Percentiles rank a stretch among this genome's conserved stretches.
These are phyloP conservation scores for Mythimna vitellina DNA, from an alignment of 2,888 invertebrate genomes.

Conservation along the genomic window DNA sequence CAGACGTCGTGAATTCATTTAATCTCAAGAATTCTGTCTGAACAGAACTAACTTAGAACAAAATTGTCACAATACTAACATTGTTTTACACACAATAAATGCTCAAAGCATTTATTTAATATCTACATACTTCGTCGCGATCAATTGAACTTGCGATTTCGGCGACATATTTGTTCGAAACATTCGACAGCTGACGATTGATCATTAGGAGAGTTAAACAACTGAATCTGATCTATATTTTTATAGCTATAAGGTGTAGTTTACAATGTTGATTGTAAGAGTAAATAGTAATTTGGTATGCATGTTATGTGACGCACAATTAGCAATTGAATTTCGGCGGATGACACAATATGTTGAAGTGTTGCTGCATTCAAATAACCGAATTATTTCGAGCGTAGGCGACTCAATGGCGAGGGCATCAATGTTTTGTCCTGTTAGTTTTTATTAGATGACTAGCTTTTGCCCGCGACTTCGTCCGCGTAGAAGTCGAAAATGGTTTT, in stretches of 20 bases:
- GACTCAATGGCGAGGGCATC: slow-evolving; percentile 9
- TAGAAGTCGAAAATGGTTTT: no score
- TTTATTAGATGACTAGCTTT: no score
- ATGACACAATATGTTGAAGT: slow-evolving; percentile 47
- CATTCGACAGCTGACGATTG: slow-evolving; percentile 27
- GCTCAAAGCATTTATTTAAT: slow-evolving; percentile 25
- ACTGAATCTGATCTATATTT: slow-evolving; percentile 4
- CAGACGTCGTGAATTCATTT: background rate
- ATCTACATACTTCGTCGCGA: slow-evolving; percentile 10
- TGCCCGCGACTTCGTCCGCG: no score
- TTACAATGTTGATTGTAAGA: slow-evolving; percentile 9
- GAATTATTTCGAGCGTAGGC: slow-evolving; percentile 43
- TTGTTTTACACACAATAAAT: slow-evolving; percentile 8
- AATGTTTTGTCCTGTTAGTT: slow-evolving; percentile 1
- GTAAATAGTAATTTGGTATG: slow-evolving; percentile 57
- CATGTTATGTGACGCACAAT: slow-evolving; percentile 41
- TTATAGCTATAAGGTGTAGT: background rate
- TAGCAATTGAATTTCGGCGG: slow-evolving; percentile 53
- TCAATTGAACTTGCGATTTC: slow-evolving; percentile 46
- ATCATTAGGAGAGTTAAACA: slow-evolving; percentile 10
- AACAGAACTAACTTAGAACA: slow-evolving; percentile 20
- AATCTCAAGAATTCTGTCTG: slow-evolving; percentile 10
- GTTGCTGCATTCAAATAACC: slow-evolving; percentile 52
- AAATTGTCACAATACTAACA: slow-evolving; percentile 37
- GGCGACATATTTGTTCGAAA: slow-evolving; percentile 39